Percentiles rank a stretch among this genome's conserved stretches.
Conservation (phyloP, 2,113 vertebrate species). For the Myocastor coypus region DNA sequence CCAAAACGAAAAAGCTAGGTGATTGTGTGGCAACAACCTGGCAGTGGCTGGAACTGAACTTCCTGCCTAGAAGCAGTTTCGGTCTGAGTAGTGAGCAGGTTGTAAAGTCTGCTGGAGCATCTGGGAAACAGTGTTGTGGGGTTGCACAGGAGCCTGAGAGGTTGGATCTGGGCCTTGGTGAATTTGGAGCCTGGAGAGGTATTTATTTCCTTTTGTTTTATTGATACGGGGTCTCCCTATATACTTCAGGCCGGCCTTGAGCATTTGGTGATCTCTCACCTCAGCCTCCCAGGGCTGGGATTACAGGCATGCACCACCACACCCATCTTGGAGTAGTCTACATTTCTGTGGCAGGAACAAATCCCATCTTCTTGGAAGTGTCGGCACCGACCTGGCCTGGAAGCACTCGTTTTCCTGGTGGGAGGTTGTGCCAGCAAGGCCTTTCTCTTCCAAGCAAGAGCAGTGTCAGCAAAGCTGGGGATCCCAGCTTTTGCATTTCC, state of each 20-base stretch:
- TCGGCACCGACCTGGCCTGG: neutral
- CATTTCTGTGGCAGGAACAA: neutral
- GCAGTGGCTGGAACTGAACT: neutral
- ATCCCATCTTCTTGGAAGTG: neutral
- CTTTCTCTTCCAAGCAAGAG: neutral
- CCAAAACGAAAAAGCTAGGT: neutral
- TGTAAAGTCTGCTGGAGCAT: neutral
- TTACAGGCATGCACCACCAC: neutral
- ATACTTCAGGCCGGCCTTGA: neutral
- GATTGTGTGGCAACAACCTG: neutral
- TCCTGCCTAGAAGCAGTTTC: neutral
- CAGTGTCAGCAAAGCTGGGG: neutral
- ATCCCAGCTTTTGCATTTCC: too few species aligned
- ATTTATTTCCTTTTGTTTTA: neutral
- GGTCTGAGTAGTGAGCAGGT: neutral
- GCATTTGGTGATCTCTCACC: neutral
- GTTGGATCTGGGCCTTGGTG: neutral
- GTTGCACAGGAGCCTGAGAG: neutral
- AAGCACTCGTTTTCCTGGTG: neutral
- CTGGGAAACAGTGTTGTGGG: neutral
- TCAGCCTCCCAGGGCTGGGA: neutral
- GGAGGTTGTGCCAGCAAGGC: neutral
- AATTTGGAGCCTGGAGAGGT: neutral
- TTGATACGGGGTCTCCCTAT: neutral
- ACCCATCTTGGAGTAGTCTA: neutral